Evolutionary conservation across 2,888 invertebrate genomes (phyloP), one percentile per base, ranked within the genome.

Genomic region (Malacosoma neustria): DNA sequence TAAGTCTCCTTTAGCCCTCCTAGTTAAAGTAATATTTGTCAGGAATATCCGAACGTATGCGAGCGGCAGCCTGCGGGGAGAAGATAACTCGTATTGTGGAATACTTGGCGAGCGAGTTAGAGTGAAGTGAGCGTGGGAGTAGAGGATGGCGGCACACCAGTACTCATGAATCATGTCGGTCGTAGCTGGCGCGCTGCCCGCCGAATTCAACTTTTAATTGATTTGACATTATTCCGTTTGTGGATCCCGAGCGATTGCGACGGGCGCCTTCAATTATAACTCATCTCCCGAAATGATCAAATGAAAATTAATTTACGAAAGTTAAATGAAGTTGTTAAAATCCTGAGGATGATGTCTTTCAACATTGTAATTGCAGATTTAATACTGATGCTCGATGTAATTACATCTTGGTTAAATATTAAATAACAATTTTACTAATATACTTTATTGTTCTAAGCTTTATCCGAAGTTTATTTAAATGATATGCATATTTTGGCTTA

Each of bases 201-300:
- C 57, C 66, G 61, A 72, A 72, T 72, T 68, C 66, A 81, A 80
- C 74, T 81, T 81, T 80, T 80, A 82, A 81, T 82, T 80, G 81
- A 81, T 80, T 81, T 75, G 71, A 72, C 74, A 80, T 81, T 79
- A 82, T 81, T 81, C 77, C 74, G 66, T 77, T 77, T 76, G 75
- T 70, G 74, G 67, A 69, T 61, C 64, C 62, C 60, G 61, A 61
- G 59, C 68, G 64, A 72, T 71, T 64, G 65, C 67, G 68, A 62
- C 64, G 65, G 59, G 61, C 73, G 66, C 71, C 72, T 72, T 72
- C 76, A 76, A 80, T 79, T 81, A 76, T 73, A 74, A 76, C 70
- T 79, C 74, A 72, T 73, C 72, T 66, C 50, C 59, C 65, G 64
- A 77, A 76, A 77, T 77, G 71, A 75, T 81, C 73, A 77, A 79